These are phyloP conservation scores for Arothron firmamentum DNA, from an alignment of 2,113 vertebrate species.

Conservation along the genomic window DNA sequence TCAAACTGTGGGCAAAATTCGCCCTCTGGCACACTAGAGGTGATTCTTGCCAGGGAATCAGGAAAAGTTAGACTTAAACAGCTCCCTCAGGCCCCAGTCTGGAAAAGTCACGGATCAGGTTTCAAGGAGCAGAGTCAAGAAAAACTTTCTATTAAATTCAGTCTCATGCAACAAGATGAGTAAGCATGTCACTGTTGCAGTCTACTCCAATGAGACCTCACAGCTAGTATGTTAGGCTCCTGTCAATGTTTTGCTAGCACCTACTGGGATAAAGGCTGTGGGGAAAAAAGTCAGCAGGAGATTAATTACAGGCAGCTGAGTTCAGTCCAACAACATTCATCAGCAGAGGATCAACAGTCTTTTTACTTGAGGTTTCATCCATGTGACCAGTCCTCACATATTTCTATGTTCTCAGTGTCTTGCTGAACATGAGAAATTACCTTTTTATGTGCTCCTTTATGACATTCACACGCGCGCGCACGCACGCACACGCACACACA, in stretches of 20 bases:
- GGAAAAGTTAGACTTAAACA: neutral
- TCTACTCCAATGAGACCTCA: neutral
- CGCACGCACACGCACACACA: too few relatives aligned
- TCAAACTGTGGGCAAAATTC: too few relatives aligned
- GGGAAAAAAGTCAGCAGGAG: conserved; percentile 35
- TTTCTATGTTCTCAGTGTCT: neutral
- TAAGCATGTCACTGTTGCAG: neutral
- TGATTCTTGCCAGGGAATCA: too few relatives aligned
- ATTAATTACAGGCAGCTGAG: conserved; percentile 46
- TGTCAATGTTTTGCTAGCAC: conserved; percentile 35
- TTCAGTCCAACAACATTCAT: conserved; percentile 28
- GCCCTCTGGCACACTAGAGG: too few relatives aligned
- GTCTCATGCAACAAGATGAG: neutral
- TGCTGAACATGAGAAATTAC: neutral
- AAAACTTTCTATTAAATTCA: neutral
- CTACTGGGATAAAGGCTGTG: conserved; percentile 14
- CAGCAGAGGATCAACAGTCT: conserved; percentile 18
- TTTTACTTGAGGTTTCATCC: conserved; percentile 29
- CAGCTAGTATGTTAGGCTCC: neutral
- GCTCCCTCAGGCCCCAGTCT: too few relatives aligned
- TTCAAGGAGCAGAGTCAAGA: neutral
- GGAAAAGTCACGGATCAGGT: neutral
- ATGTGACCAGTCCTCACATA: conserved; percentile 9
- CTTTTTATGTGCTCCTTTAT: too few relatives aligned
- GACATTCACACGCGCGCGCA: too few relatives aligned